These are phyloP conservation scores for Chaetops frenatus DNA, from an alignment of 2,113 vertebrate species.

Conservation along the genomic window DNA sequence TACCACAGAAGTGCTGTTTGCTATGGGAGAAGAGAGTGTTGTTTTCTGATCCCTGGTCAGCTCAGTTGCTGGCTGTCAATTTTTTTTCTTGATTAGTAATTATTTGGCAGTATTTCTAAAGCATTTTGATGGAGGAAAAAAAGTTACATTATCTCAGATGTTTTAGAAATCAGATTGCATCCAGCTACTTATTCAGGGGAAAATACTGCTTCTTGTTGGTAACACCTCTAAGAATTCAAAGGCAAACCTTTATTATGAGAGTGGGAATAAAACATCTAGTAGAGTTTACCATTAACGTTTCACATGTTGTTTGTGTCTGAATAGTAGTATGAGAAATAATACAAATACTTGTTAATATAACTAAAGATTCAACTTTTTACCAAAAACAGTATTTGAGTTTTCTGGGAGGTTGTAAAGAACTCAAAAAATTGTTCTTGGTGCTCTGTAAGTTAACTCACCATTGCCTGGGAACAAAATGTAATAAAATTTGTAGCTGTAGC, in stretches of 20 bases:
- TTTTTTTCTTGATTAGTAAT: not conserved
- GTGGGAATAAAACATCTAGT: not conserved
- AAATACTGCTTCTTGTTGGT: not conserved
- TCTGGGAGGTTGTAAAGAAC: not conserved
- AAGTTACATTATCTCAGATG: not conserved
- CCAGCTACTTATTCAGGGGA: not conserved
- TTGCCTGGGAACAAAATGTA: not conserved
- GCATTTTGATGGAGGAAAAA: not conserved
- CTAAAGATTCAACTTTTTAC: not conserved
- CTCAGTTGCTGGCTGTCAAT: not conserved
- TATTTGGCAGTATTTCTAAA: not conserved
- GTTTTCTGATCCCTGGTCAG: constrained; percentile 7
- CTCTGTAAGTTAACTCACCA: not conserved
- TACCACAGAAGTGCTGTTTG: constrained; percentile 17
- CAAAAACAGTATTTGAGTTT: not conserved
- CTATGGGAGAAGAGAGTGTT: not conserved
- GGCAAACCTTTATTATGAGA: not conserved
- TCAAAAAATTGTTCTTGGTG: not conserved
- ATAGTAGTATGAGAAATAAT: not conserved
- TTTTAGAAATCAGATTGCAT: constrained; percentile 19
- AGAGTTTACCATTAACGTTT: not conserved
- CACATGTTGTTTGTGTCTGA: not conserved
- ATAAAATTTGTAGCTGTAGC: not conserved
- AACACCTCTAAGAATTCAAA: not conserved
- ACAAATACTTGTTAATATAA: not conserved